A percentile compares a stretch with the other conserved stretches of the same genome.
These are phyloP conservation scores for Petrolisthes manimaculis DNA, from an alignment of 2,888 invertebrate species.

Conservation along the genomic window DNA sequence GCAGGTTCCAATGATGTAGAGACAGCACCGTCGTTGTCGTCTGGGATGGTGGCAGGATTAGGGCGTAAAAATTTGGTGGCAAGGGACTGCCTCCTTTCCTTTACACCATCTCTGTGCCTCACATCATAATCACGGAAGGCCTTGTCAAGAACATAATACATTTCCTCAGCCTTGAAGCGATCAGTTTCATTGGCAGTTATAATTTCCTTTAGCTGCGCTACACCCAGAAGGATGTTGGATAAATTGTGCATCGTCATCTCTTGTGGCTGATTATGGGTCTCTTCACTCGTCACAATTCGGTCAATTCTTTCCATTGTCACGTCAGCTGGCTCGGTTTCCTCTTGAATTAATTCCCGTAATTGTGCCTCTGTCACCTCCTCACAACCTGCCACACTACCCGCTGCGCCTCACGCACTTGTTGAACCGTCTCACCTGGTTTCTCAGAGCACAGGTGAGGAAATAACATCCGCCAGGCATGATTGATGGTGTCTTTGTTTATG, in stretches of 20 bases:
- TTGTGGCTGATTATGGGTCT: not conserved
- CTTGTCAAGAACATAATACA: slow-evolving; percentile 1
- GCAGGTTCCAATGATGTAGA: not conserved
- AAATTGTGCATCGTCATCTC: not conserved
- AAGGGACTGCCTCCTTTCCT: not conserved
- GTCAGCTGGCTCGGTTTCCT: not conserved
- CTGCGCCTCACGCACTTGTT: not conserved
- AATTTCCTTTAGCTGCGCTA: not conserved
- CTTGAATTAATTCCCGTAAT: not conserved
- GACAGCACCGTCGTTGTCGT: not conserved
- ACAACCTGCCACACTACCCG: not conserved
- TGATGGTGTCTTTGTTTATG: not conserved
- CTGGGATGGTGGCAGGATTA: slow-evolving; percentile 1
- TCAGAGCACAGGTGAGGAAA: not conserved
- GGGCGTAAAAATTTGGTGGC: not conserved
- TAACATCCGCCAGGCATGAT: not conserved
- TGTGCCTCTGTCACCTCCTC: not conserved
- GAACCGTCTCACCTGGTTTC: not conserved
- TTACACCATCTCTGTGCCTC: not conserved
- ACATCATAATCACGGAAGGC: not conserved
- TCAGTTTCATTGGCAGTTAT: not conserved
- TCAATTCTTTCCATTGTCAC: slow-evolving; percentile 1
- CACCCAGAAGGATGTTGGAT: slow-evolving; percentile 4
- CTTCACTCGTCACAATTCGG: not conserved
- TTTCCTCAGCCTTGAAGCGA: too few species aligned